Base-by-base conservation (phyloP, 2,888 invertebrate genomes). In the Phragmatobia fuliginosa region DNA sequence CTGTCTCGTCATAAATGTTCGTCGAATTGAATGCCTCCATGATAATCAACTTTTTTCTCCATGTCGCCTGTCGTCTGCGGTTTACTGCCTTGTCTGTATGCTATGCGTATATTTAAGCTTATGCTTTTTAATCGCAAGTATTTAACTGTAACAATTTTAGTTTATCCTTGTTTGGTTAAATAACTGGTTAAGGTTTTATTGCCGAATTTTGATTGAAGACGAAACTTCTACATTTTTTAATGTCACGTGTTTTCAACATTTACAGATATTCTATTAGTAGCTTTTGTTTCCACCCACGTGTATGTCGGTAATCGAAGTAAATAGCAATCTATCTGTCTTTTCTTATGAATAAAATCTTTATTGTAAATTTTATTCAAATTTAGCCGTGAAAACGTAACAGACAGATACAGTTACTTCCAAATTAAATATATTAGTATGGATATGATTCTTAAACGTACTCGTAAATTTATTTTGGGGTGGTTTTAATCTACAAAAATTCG, bases 1-100 rank as follows among this genome's bases (percentile, higher is more conserved):
- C 90, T 90, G 89, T 85, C 84, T 81, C 86, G 82, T 89, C 89
- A 90, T 90, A 90, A 85, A 88, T 85, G 88, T 88, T 87, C 79
- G 73, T 81, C 80, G 85, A 83, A 84, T 83, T 83, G 87, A 85
- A 87, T 88, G 86, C 83, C 88, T 86, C 83, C 85, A 90, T 87
- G 87, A 84, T 87, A 90, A 89, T 88, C 86, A 69, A 76, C 81
- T 84, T 89, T 91, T 91, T 90, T 88, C 81, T 83, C 79, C 75
- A 78, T 77, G 86, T 85, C 88, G 85, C 83, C 85, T 67, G 83
- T 59, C 28, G 71, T 67, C 63, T 73, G 73, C 71, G 74, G 73
- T 81, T 76, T 78, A 79, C 79, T 68, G 61, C 60, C 63, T 59
- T 41, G 67, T 31, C 31, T 18, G 38, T 38, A 28, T 21, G 62